Evolutionary conservation across 2,888 invertebrate genomes (phyloP).

Genomic region (Drosophila falleni): DNA sequence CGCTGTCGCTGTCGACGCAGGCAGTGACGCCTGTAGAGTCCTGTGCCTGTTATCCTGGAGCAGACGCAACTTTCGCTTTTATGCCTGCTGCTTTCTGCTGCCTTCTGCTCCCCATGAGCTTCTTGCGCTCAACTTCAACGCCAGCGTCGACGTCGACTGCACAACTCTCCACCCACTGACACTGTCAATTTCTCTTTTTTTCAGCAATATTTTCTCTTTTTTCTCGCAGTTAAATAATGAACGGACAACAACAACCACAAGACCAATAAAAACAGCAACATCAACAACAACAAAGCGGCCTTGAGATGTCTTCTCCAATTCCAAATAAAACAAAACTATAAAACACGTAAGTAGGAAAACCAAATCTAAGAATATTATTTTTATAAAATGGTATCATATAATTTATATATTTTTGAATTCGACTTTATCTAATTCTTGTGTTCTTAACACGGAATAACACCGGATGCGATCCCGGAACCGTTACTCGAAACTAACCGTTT

Average conservation of each 20-base stretch:
- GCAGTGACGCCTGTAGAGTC: conserved; percentile 16
- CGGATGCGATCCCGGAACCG: too few species aligned
- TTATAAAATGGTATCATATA: too few species aligned
- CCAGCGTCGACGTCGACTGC: conserved; percentile 19
- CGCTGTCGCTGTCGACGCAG: conserved; percentile 11
- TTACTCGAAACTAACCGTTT: too few species aligned
- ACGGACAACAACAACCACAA: too few species aligned
- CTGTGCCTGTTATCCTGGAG: conserved; percentile 27
- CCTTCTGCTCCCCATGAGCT: conserved; percentile 32
- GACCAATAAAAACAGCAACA: conserved; percentile 1
- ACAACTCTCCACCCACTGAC: conserved; percentile 14
- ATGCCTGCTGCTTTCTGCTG: conserved; percentile 32
- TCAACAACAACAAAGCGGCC: conserved; percentile 10
- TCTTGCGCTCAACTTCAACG: conserved; percentile 30
- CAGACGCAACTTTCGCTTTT: conserved; percentile 77
- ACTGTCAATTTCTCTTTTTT: conserved; percentile 62
- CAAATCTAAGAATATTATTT: too few species aligned
- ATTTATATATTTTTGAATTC: too few species aligned
- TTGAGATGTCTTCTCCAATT: conserved; percentile 21
- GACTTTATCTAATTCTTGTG: too few species aligned
- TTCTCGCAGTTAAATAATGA: conserved; percentile 13
- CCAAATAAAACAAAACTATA: background rate
- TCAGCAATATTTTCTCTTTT: conserved; percentile 32
- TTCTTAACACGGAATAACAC: too few species aligned
- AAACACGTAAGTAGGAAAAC: too few species aligned